Conservation (phyloP, 2,797 vertebrate species). For the Fratercula arctica region DNA sequence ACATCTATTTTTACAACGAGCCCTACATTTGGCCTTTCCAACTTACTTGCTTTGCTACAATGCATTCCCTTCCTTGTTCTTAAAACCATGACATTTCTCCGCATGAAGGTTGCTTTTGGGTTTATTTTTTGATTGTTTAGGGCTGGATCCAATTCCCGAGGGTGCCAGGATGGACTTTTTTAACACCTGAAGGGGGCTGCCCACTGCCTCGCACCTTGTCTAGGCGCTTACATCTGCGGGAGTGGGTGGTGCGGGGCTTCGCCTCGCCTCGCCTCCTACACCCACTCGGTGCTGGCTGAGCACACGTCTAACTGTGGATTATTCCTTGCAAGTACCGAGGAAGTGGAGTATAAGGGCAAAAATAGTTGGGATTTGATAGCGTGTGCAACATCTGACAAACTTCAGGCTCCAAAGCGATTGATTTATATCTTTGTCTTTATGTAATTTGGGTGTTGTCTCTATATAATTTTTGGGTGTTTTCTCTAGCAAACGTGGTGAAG, state of each 20-base stretch:
- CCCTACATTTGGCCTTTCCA: slow-evolving; percentile 17
- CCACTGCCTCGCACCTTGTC: slow-evolving; percentile 58
- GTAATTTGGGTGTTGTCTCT: neutral
- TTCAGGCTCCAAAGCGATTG: neutral
- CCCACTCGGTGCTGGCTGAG: neutral
- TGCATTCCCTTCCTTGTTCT: neutral
- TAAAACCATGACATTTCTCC: neutral
- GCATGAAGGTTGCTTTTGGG: neutral
- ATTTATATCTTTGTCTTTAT: slow-evolving; percentile 20
- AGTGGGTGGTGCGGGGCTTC: slow-evolving; percentile 30
- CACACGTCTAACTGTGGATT: neutral
- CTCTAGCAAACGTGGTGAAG: neutral
- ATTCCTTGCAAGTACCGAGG: neutral
- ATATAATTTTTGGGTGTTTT: neutral
- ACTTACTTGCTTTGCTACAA: neutral
- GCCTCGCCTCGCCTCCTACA: slow-evolving; percentile 26
- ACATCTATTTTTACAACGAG: neutral
- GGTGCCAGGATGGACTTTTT: slow-evolving; percentile 5
- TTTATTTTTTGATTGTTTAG: neutral
- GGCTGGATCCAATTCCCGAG: neutral
- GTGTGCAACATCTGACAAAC: slow-evolving; percentile 42
- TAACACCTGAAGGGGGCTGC: slow-evolving; percentile 34
- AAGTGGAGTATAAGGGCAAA: slow-evolving; percentile 48
- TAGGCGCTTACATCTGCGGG: neutral
- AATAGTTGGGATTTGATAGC: slow-evolving; percentile 37